Base-by-base conservation (phyloP, 2,113 vertebrate genomes). In the Otocyon megalotis region DNA sequence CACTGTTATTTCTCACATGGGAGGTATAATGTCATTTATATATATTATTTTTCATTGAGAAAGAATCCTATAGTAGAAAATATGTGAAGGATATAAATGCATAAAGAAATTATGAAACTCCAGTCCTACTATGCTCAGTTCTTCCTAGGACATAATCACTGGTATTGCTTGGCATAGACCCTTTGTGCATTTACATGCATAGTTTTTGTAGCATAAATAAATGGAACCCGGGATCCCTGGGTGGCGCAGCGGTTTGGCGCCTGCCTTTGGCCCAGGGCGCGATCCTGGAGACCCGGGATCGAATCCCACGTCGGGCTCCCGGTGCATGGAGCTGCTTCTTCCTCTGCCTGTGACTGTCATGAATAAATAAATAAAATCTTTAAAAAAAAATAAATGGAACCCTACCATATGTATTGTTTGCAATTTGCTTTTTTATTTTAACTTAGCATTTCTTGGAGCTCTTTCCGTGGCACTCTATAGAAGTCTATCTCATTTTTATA, bases 351-450 rank as follows among this genome's bases (percentile, higher is more conserved):
- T n/a, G n/a, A n/a, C n/a, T n/a, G n/a, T n/a, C n/a, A n/a, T n/a
- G n/a, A n/a, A n/a, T n/a, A n/a, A n/a, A n/a, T n/a, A n/a, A n/a
- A n/a, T n/a, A n/a, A n/a, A n/a, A n/a, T n/a, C n/a, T n/a, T n/a
- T n/a, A n/a, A n/a, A n/a, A n/a, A n/a, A n/a, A 90, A 90, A 76
- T 83, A 80, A 96, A 80, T 80, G 54, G 89, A 86, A 30, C 54
- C 79, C 19, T 43, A 54, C 17, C 79, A 2, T 22, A 67, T 3
- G 20, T 26, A 58, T 92, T 91, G 72, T 96, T 97, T 87, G 86
- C 89, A 93, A 95, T 92, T 93, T 96, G 74, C 83, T 83, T 58
- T 92, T 95, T 91, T 30, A 90, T 93, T 89, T 93, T 86, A 93
- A 79, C 24, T 80, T n/a, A 37, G 93, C 43, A 58, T 84, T 97